These are phyloP conservation scores for Selenia dentaria DNA, from an alignment of 2,888 invertebrate genomes.

Conservation along the genomic window DNA sequence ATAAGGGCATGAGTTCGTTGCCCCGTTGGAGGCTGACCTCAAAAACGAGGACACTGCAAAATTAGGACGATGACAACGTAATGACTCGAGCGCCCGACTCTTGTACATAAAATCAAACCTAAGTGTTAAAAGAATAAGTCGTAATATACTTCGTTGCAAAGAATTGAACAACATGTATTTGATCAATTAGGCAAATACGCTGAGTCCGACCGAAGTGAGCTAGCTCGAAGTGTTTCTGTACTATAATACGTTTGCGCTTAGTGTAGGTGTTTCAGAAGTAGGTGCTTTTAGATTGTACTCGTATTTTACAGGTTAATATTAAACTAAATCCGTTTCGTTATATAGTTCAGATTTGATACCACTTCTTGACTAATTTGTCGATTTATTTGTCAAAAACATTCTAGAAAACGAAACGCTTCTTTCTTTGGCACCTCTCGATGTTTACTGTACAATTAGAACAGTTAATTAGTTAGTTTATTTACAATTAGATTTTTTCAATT, in stretches of 20 bases:
- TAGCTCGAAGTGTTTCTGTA: constrained; percentile 74
- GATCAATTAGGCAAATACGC: constrained; percentile 84
- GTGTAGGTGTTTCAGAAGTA: constrained; percentile 45
- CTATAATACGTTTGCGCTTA: constrained; percentile 60
- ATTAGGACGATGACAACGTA: constrained; percentile 84
- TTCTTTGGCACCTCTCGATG: too few relatives aligned
- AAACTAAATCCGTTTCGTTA: constrained; percentile 11
- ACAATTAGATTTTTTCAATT: too few relatives aligned
- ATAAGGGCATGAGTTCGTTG: constrained; percentile 85
- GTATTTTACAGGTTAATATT: constrained; percentile 16
- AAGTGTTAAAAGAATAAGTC: constrained; percentile 42
- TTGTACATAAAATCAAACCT: constrained; percentile 60
- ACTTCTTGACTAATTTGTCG: neutral
- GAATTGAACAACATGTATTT: constrained; percentile 78
- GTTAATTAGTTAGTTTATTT: too few relatives aligned
- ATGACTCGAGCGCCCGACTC: constrained; percentile 70
- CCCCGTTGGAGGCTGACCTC: constrained; percentile 87
- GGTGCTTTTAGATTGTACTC: constrained; percentile 11
- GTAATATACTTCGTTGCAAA: constrained; percentile 38
- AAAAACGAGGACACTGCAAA: constrained; percentile 89
- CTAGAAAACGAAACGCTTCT: neutral
- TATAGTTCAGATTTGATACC: neutral
- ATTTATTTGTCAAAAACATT: neutral
- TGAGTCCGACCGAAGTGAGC: constrained; percentile 75
- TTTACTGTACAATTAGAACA: too few relatives aligned